phyloP scores from a whole-genome alignment of 2,888 invertebrate genomes.

The Coenonympha arcania region DNA sequence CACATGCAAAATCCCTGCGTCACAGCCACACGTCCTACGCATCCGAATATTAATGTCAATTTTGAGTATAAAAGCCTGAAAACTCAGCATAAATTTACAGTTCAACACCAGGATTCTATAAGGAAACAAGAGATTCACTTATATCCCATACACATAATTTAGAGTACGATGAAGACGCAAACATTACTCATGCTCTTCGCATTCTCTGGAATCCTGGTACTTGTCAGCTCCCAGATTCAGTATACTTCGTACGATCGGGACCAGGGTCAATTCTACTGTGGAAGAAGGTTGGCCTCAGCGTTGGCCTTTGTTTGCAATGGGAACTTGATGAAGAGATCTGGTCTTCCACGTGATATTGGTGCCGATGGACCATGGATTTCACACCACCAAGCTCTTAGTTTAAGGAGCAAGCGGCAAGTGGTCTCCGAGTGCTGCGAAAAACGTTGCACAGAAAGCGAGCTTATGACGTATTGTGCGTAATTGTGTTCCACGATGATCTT shows the following conservation, averaged over 20 bases:
- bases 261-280: slow-evolving; percentile 18
- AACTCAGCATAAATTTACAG: background rate
- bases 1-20: too few species aligned
- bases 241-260: background rate
- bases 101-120: background rate
- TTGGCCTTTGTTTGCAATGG: slow-evolving; percentile 26
- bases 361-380: slow-evolving; percentile 32
- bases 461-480: slow-evolving; percentile 34
- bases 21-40: too few species aligned
- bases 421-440: slow-evolving; percentile 42
- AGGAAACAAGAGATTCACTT: background rate
- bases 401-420: slow-evolving; percentile 37
- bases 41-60: too few species aligned
- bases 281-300: slow-evolving; percentile 27
- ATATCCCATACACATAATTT: too few species aligned
- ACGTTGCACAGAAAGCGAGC: slow-evolving; percentile 34
- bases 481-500: background rate
- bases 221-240: background rate
- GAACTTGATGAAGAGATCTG: slow-evolving; percentile 24
- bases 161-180: slow-evolving; percentile 12
- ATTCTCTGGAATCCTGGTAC: background rate
- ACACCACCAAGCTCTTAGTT: slow-evolving; percentile 27
- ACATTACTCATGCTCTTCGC: slow-evolving; percentile 4
- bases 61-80: background rate
- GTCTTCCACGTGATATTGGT: slow-evolving; percentile 1